phyloP scores from a whole-genome alignment of 2,113 vertebrate genomes.

The Alligator sinensis region DNA sequence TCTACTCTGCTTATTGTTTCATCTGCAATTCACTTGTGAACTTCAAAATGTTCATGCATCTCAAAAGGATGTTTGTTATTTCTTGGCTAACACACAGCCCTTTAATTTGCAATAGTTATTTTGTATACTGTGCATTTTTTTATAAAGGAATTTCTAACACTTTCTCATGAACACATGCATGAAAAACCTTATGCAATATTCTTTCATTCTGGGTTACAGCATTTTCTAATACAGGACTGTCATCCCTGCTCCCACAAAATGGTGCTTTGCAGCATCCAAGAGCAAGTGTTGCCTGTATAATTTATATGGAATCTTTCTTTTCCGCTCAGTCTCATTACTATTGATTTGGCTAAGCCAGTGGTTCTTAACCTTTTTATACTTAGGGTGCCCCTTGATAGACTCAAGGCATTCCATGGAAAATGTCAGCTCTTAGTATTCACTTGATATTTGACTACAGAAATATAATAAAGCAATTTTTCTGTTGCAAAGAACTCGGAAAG shows the following conservation, averaged over 20 bases:
- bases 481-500: too few species aligned
- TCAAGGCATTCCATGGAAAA: too few species aligned
- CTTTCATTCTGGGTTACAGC: neutral
- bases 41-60: neutral
- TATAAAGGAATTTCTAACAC: neutral
- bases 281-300: neutral
- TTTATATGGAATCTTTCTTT: neutral
- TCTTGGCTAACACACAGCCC: neutral
- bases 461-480: too few species aligned
- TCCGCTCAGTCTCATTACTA: conserved; percentile 31
- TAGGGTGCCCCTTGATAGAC: too few species aligned
- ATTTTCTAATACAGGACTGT: neutral
- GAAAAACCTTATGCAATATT: neutral
- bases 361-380: too few species aligned
- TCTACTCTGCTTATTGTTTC: accelerated
- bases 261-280: neutral
- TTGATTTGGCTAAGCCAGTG: conserved; percentile 1
- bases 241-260: neutral
- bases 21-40: neutral
- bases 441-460: too few species aligned
- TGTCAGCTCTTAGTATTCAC: too few species aligned
- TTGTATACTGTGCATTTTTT: neutral
- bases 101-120: accelerated
- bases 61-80: accelerated
- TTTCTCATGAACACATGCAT: neutral